A percentile compares a stretch with the other conserved stretches of the same genome.
phyloP scores from a whole-genome alignment of 2,113 vertebrate genomes.

The Catharus minimus region DNA sequence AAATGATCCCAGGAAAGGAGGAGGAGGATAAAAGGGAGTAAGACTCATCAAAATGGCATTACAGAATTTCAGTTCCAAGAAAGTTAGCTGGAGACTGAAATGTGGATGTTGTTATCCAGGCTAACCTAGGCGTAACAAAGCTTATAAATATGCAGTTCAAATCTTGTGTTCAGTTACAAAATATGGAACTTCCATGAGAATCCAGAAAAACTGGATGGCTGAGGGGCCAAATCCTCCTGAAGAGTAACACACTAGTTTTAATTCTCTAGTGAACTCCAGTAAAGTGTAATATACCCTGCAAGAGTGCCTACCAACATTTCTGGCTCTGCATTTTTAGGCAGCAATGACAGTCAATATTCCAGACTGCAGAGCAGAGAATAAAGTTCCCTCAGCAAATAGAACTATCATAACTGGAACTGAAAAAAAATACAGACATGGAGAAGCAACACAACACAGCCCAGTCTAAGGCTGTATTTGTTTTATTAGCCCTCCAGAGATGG shows the following conservation, averaged over 20 bases:
- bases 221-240: not conserved
- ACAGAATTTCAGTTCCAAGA: not conserved
- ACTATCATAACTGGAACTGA: not conserved
- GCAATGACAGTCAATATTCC: not conserved
- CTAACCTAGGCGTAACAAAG: not conserved
- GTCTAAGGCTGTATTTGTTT: not conserved
- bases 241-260: not conserved
- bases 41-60: not conserved
- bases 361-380: not conserved
- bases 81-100: not conserved
- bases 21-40: not conserved
- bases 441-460: not conserved
- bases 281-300: not conserved
- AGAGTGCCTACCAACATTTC: not conserved
- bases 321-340: not conserved
- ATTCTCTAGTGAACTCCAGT: rapidly evolving
- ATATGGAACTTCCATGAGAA: not conserved
- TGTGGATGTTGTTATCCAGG: not conserved
- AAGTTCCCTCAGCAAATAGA: not conserved
- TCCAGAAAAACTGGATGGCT: not conserved
- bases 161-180: not conserved
- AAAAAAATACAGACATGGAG: not conserved
- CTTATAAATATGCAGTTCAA: not conserved
- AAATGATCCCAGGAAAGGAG: not conserved
- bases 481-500: not conserved